Evolutionary conservation across 1,140 invertebrate species (phyloP).

Genomic region (Metaphire vulgaris): DNA sequence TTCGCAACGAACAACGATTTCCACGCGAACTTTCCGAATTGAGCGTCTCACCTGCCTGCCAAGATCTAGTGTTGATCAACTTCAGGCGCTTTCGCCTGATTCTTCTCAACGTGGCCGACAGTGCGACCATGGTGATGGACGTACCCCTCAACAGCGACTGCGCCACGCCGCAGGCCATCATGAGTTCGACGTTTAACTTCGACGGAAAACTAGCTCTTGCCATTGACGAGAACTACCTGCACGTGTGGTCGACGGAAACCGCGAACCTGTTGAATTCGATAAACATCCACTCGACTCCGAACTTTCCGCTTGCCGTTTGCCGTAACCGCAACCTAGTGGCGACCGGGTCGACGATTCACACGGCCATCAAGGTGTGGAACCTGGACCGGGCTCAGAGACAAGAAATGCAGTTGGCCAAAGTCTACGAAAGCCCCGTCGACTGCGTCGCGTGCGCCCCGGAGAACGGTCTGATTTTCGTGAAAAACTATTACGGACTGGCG

Average conservation of each 20-base stretch:
- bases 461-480: slow-evolving; percentile 14
- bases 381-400: neutral
- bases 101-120: slow-evolving; percentile 8
- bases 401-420: neutral
- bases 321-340: slow-evolving; percentile 7
- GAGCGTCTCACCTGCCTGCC: slow-evolving; percentile 14
- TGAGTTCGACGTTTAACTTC: slow-evolving; percentile 1
- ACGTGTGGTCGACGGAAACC: slow-evolving; percentile 25
- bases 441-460: slow-evolving; percentile 11
- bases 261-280: slow-evolving; percentile 16
- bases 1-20: slow-evolving; percentile 4
- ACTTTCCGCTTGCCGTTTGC: slow-evolving; percentile 25
- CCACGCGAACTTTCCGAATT: slow-evolving; percentile 22
- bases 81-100: slow-evolving; percentile 18
- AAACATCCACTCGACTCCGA: slow-evolving; percentile 20
- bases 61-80: slow-evolving; percentile 23
- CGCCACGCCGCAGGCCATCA: neutral
- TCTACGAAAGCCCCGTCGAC: slow-evolving; percentile 25
- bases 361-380: slow-evolving; percentile 28
- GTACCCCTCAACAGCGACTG: neutral
- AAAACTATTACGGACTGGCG: slow-evolving; percentile 21
- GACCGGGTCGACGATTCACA: slow-evolving; percentile 22
- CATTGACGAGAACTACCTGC: slow-evolving; percentile 8
- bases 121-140: neutral
- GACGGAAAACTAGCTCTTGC: slow-evolving; percentile 23